phyloP scores from a whole-genome alignment of 2,888 invertebrate species.

The Tetragnatha montana region DNA sequence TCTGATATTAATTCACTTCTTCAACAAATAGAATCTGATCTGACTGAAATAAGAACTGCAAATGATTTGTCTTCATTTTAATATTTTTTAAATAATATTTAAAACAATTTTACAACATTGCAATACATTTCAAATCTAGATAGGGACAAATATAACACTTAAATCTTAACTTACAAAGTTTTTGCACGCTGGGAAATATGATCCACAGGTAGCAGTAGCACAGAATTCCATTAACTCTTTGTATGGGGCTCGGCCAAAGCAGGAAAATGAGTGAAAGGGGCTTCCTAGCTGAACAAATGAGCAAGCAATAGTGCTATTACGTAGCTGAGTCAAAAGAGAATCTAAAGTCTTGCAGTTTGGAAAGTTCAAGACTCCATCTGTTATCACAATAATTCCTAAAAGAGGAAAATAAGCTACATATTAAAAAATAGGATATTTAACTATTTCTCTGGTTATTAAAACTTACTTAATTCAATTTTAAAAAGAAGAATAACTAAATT shows the following conservation, averaged over 20 bases:
- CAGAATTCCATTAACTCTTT: slow-evolving; percentile 85
- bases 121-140: too few relatives aligned
- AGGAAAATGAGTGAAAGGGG: slow-evolving; percentile 82
- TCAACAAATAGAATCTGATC: too few relatives aligned
- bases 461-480: too few relatives aligned
- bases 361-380: slow-evolving; percentile 84
- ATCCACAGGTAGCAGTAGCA: slow-evolving; percentile 85
- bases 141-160: too few relatives aligned
- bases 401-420: slow-evolving; percentile 63
- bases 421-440: too few relatives aligned
- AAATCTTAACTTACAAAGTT: slow-evolving; percentile 75
- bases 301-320: slow-evolving; percentile 84
- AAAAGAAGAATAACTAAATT: background rate
- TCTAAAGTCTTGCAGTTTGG: slow-evolving; percentile 85
- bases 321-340: slow-evolving; percentile 83
- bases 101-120: too few relatives aligned
- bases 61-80: too few relatives aligned
- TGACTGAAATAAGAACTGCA: too few relatives aligned
- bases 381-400: slow-evolving; percentile 83
- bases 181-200: slow-evolving; percentile 76
- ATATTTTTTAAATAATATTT: too few relatives aligned
- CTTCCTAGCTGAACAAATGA: slow-evolving; percentile 85
- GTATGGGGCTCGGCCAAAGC: slow-evolving; percentile 84
- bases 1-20: too few relatives aligned
- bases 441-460: background rate